Base-by-base conservation (phyloP, 2,888 invertebrate genomes). In the Temnothorax ravouxi region DNA sequence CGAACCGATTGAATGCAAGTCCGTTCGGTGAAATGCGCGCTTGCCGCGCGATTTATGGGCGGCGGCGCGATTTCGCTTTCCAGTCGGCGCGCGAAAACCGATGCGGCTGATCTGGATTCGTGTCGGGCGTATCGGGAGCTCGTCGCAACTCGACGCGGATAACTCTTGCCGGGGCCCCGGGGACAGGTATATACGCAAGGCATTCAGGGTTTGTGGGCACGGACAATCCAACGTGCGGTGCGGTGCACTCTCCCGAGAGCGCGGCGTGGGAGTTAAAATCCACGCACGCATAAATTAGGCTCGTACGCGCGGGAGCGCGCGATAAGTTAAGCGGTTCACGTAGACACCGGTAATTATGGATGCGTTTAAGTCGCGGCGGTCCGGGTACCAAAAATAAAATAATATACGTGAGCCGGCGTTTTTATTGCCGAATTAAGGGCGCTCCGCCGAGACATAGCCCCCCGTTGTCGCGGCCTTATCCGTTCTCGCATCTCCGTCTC, bases 351-450 rank as follows among this genome's bases (percentile, higher is more conserved):
- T 94, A 94, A 94, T 94, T 94, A 94, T 94, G 94, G 93, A 94
- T 94, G 94, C 94, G 94, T 94, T 94, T 94, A 94, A 94, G 94
- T 92, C 92, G 92, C 93, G 92, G 93, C 92, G 93, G 94, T 94
- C 94, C 93, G 93, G 94, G 93, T 93, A 94, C 93, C 93, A 92
- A 93, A 47, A 94, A 94, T 94, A 94, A 94, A 94, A 94, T 94
- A 94, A 94, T 94, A 93, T 94, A 94, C 94, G 94, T 94, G 94
- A 93, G 92, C 89, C 92, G 92, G 90, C 88, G 92, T 93, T 93
- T 94, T 94, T 94, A 94, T 94, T 93, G 92, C 93, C 91, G 91
- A 91, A 94, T 94, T 94, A 94, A 93, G 92, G 88, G 91, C 88
- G 87, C 90, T 84, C 88, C 88, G 89, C 88, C 91, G 90, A 47